Base-by-base conservation (phyloP, 2,113 vertebrate genomes). In the Platycercus adscitus region DNA sequence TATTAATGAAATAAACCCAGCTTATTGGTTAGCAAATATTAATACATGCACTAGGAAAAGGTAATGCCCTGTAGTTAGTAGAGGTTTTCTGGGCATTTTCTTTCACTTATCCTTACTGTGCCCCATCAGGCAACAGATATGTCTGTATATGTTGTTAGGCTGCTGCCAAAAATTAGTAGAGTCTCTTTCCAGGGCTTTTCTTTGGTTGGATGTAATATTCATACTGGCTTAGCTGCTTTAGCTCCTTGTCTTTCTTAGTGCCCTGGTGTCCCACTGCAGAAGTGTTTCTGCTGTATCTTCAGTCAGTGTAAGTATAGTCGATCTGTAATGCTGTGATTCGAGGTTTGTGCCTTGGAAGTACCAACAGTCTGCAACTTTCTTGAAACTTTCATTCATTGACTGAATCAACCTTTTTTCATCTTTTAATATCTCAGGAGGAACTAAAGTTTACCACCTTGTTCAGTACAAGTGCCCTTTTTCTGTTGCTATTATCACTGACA, bases 81-180 rank as follows among this genome's bases (percentile, higher is more conserved):
- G 10, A 9, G 6, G 1, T 9, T 76, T 80, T 65, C 7, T n/a
- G 29, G 29, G 9, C 18, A 7, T 75, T 81, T 90, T 37, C 33
- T 19, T 86, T n/a, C 25, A 13, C 33, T 66, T 35, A 50, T 12
- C 37, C 33, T 66, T 77, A 33, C 8, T 63, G 35, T 9, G 41
- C 9, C 2, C 0, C 10, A 17, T 19, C 5, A 52, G 60, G n/a
- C 18, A 64, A 11, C 18, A 13, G 60, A 16, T 31, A 9, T 0
- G 0, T 11, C 29, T n/a, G 23, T 17, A 2, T 9, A 39, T 2
- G 19, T 39, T 20, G 19, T 55, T n/a, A n/a, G 17, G 25, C 19
- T 80, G 41, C 35, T 66, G 23, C 35, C 25, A 24, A 12, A 25
- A 31, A n/a, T 11, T 47, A 25, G 3, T 4, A 39, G 10, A 47